Evolutionary conservation across 2,797 vertebrate genomes (phyloP).

Genomic region (Benthosema pterotum): DNA sequence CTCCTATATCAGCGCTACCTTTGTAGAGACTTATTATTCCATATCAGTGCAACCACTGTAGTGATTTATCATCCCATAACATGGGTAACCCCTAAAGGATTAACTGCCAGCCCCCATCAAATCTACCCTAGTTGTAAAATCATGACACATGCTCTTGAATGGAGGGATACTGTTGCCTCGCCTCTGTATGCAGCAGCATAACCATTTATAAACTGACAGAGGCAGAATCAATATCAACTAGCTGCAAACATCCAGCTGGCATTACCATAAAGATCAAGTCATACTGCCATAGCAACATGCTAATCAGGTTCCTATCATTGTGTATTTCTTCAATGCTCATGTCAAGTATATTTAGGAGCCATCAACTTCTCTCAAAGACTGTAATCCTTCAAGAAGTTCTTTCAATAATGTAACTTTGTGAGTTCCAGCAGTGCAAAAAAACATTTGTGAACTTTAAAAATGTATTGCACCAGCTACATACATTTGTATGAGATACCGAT

Average conservation of each 20-base stretch:
- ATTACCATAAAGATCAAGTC: conserved; percentile 68
- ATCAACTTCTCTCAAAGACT: too few species aligned
- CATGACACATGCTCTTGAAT: conserved; percentile 47
- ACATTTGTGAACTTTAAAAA: too few species aligned
- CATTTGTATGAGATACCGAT: too few species aligned
- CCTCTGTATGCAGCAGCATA: conserved; percentile 39
- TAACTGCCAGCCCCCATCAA: conserved; percentile 65
- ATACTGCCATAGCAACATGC: conserved; percentile 66
- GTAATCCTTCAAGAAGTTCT: background rate
- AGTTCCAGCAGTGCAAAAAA: too few species aligned
- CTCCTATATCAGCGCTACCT: conserved; percentile 22
- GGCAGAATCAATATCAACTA: conserved; percentile 58
- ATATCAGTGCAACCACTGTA: conserved; percentile 44
- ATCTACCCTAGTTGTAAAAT: conserved; percentile 56
- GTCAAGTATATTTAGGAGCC: background rate
- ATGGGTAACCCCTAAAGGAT: conserved; percentile 59
- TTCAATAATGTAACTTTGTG: background rate
- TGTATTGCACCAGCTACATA: too few species aligned
- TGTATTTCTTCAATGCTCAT: conserved; percentile 22
- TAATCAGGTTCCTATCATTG: conserved; percentile 58
- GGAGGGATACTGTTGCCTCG: conserved; percentile 43
- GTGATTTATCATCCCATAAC: conserved; percentile 59
- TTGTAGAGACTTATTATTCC: background rate
- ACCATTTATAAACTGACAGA: conserved; percentile 62
- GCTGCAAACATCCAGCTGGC: too few species aligned